phyloP scores from a whole-genome alignment of 2,888 invertebrate genomes.

The Autographa gamma region DNA sequence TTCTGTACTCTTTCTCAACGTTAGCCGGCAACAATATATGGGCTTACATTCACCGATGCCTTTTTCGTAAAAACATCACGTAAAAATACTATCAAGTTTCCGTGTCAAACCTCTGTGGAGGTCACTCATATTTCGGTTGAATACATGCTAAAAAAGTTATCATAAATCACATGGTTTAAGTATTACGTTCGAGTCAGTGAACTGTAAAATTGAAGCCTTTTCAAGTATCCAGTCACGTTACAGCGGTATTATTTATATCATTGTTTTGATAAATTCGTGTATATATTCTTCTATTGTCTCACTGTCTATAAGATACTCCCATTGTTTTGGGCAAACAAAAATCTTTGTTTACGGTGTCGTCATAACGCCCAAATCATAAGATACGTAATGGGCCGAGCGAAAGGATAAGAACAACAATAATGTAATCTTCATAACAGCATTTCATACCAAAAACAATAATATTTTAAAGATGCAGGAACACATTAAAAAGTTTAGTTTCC shows the following conservation, averaged over 20 bases:
- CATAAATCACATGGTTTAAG: conserved; percentile 49
- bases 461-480: not conserved
- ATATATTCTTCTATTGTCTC: conserved; percentile 12
- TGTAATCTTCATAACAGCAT: not conserved
- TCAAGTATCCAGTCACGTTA: conserved; percentile 45
- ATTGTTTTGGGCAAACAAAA: not conserved
- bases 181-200: conserved; percentile 53
- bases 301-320: not conserved
- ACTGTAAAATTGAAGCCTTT: conserved; percentile 62
- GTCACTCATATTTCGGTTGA: conserved; percentile 11
- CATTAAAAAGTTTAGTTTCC: not conserved
- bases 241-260: conserved; percentile 26
- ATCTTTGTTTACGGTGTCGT: not conserved
- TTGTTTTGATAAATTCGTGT: conserved; percentile 21
- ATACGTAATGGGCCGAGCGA: not conserved
- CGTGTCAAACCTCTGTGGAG: not conserved
- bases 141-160: conserved; percentile 25
- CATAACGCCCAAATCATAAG: not conserved
- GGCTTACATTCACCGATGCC: not conserved
- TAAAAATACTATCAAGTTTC: not conserved
- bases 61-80: not conserved
- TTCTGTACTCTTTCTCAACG: no score
- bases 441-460: no score
- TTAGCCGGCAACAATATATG: no score
- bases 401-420: not conserved